Base-by-base conservation (phyloP, 2,797 vertebrate species). In the Brachyrhaphis roseni region DNA sequence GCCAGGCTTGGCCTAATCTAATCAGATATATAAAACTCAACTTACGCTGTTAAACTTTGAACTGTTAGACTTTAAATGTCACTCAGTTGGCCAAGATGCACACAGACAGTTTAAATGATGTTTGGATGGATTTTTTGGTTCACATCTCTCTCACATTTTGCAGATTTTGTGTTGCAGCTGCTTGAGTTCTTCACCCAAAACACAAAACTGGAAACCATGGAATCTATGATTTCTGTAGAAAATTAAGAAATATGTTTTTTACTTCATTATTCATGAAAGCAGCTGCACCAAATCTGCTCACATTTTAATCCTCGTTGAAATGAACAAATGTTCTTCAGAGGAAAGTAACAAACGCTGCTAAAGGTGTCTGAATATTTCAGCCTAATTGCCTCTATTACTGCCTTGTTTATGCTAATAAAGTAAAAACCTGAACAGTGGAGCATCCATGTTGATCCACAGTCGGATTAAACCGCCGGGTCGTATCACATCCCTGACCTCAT, bases 401-500 rank as follows among this genome's bases (percentile, higher is more conserved):
- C 18, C n/a, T 31, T 71, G 68, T 45, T 71, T 71, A 71, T 71
- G 68, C 26, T 71, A 71, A 64, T 62, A 31, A 47, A 31, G 51
- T 36, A 18, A 59, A 76, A 5, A 6, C 15, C 12, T 0, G 81
- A 87, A 43, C 34, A 23, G 36, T 4, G 82, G 72, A 81, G 82
- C 78, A 74, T 82, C 43, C 34, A 5, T 66, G 82, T 77, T 86
- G 84, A 90, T 88, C 83, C 82, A 55, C 66, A 70, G 62, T 43
- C 26, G 74, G 76, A 90, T 90, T 84, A 85, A 82, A 83, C 59
- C 70, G 78, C 76, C 74, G 39, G 78, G 81, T 78, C 84, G 41
- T 78, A 80, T 83, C 84, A 76, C 89, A 89, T 86, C 77, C 86
- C 79, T 85, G 81, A 88, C 77, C 82, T 89, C 82, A 70, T 81